A percentile compares a stretch with the other conserved stretches of the same genome.
Conservation (phyloP, 1,140 invertebrate genomes). For the Lepidurus apus region DNA sequence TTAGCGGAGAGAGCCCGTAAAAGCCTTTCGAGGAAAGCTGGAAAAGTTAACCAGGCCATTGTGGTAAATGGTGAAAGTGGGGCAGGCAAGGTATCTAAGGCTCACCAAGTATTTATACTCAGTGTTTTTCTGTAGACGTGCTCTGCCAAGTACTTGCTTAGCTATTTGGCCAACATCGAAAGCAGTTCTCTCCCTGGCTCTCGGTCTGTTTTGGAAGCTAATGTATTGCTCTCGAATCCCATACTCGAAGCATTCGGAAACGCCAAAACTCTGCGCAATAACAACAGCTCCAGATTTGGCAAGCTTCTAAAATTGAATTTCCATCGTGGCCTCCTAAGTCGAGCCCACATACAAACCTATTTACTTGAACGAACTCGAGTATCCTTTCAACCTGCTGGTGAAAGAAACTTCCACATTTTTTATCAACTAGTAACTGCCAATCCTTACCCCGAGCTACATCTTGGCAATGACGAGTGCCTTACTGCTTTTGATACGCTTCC, state of each 20-base stretch:
- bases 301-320: slow-evolving; percentile 43
- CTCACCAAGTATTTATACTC: slow-evolving; percentile 15
- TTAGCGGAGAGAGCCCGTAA: slow-evolving; percentile 34
- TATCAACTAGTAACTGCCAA: slow-evolving; percentile 31
- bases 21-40: slow-evolving; percentile 38
- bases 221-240: slow-evolving; percentile 45
- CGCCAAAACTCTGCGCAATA: slow-evolving; percentile 57
- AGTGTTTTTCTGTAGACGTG: slow-evolving; percentile 39
- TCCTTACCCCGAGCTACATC: background rate
- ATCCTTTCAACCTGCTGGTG: slow-evolving; percentile 33
- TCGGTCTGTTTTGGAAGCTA: slow-evolving; percentile 26
- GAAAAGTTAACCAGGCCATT: slow-evolving; percentile 44
- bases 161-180: slow-evolving; percentile 43
- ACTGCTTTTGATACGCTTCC: background rate
- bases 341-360: slow-evolving; percentile 58
- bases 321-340: slow-evolving; percentile 50
- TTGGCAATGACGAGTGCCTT: background rate
- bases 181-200: background rate
- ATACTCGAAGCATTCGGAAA: slow-evolving; percentile 57
- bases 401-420: slow-evolving; percentile 37
- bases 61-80: slow-evolving; percentile 48
- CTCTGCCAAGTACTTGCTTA: slow-evolving; percentile 45
- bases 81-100: slow-evolving; percentile 44
- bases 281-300: slow-evolving; percentile 58
- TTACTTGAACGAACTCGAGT: slow-evolving; percentile 41